Evolutionary conservation across 2,888 invertebrate genomes (phyloP).

Genomic region (Ernsta delagoae): DNA sequence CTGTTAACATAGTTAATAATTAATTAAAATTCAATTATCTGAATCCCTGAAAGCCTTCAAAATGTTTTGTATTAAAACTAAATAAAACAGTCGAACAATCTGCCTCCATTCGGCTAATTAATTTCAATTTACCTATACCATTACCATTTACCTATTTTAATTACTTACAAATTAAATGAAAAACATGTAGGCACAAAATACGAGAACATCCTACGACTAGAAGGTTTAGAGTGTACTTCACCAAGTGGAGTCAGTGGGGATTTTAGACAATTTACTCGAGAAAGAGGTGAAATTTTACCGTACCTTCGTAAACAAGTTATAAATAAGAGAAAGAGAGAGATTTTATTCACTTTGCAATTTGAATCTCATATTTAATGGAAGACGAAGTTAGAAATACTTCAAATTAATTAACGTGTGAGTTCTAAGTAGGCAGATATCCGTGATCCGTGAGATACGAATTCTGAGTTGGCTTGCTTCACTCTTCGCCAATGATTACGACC

Average conservation of each 20-base stretch:
- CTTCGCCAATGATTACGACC: too few species aligned
- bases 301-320: neutral
- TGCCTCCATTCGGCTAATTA: neutral
- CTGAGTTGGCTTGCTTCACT: conserved; percentile 9
- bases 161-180: neutral
- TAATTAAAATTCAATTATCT: neutral
- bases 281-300: neutral
- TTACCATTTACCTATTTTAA: neutral
- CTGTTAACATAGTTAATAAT: too few species aligned
- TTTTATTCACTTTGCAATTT: neutral
- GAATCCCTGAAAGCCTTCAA: neutral
- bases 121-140: conserved; percentile 6
- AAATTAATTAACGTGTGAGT: conserved; percentile 21
- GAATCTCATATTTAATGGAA: conserved; percentile 17
- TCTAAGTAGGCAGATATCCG: neutral
- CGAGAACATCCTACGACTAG: neutral
- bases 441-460: conserved; percentile 12
- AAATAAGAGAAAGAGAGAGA: neutral
- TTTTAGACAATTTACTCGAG: neutral
- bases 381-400: conserved; percentile 7
- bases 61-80: conserved; percentile 2
- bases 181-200: neutral
- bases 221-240: conserved; percentile 11
- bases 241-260: neutral
- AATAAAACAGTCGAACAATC: neutral